Evolutionary conservation across 2,797 vertebrate species (phyloP).

Genomic region (Melanotaenia trifasciata): DNA sequence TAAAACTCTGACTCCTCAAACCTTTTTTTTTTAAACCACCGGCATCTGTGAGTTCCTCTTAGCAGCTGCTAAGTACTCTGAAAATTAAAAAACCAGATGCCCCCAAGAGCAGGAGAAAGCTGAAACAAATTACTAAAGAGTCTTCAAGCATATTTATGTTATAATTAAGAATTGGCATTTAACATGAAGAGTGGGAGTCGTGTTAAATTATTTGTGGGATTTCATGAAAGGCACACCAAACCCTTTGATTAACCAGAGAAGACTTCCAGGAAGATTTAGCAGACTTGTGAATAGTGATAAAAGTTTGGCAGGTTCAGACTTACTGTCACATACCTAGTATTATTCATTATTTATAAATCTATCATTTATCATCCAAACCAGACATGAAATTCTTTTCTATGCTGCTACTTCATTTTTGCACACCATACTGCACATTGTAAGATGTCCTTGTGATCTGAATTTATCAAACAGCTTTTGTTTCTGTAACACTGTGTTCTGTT

Average conservation of each 20-base stretch:
- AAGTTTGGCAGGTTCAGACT: background rate
- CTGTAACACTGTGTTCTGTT: background rate
- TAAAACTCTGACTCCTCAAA: constrained; percentile 1
- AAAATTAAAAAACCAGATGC: background rate
- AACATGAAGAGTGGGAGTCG: background rate
- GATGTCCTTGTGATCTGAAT: background rate
- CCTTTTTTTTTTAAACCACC: background rate
- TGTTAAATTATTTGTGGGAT: background rate
- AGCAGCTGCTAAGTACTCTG: background rate
- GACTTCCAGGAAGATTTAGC: background rate
- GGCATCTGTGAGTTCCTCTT: background rate
- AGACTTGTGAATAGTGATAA: background rate
- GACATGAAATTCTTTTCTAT: background rate
- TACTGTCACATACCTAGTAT: background rate
- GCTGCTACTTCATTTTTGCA: background rate
- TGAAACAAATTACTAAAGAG: background rate
- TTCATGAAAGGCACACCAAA: background rate
- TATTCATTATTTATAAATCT: background rate
- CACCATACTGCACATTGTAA: background rate
- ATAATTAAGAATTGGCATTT: background rate
- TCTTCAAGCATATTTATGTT: background rate
- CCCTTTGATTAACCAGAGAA: background rate
- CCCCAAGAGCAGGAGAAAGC: background rate
- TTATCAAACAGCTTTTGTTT: background rate
- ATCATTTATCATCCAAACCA: background rate